Percentiles rank a stretch among this genome's conserved stretches.
Conservation (phyloP, 2,113 vertebrate species). For the Gadus macrocephalus region DNA sequence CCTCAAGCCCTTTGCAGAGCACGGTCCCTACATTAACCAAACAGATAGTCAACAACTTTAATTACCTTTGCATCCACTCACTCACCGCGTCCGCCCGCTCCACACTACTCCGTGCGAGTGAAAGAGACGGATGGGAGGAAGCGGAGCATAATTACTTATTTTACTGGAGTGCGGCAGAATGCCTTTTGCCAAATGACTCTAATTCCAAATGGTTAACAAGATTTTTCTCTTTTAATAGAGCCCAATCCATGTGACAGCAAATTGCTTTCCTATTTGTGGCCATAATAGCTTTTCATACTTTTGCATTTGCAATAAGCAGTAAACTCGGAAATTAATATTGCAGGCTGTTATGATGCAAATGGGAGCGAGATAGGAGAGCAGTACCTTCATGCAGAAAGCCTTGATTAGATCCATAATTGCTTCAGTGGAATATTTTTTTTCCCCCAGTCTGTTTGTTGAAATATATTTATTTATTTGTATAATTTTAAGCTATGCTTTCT, state of each 20-base stretch:
- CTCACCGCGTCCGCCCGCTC: conserved; percentile 58
- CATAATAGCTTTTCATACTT: conserved; percentile 79
- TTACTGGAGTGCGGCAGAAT: conserved; percentile 76
- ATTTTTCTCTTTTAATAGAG: conserved; percentile 81
- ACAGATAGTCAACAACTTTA: conserved; percentile 77
- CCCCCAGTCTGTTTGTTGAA: conserved; percentile 42
- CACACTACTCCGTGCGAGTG: conserved; percentile 62
- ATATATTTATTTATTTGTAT: conserved; percentile 65
- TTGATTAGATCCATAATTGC: conserved; percentile 80
- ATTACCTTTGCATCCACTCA: conserved; percentile 76
- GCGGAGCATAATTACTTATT: conserved; percentile 79
- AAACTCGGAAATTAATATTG: conserved; percentile 81
- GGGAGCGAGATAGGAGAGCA: conserved; percentile 67
- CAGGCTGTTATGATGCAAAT: conserved; percentile 81
- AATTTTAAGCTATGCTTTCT: conserved; percentile 50
- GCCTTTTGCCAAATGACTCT: conserved; percentile 80
- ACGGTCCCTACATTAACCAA: conserved; percentile 70
- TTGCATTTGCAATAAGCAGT: conserved; percentile 81
- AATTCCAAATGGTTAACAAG: conserved; percentile 82
- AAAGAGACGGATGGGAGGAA: conserved; percentile 63
- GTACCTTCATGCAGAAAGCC: conserved; percentile 73
- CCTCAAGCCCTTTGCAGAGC: conserved; percentile 52
- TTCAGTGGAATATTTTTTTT: conserved; percentile 56
- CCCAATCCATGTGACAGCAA: conserved; percentile 76
- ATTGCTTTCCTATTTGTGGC: conserved; percentile 79